These are phyloP conservation scores for Drosophila anomalata DNA, from an alignment of 2,888 invertebrate genomes.

Conservation along the genomic window DNA sequence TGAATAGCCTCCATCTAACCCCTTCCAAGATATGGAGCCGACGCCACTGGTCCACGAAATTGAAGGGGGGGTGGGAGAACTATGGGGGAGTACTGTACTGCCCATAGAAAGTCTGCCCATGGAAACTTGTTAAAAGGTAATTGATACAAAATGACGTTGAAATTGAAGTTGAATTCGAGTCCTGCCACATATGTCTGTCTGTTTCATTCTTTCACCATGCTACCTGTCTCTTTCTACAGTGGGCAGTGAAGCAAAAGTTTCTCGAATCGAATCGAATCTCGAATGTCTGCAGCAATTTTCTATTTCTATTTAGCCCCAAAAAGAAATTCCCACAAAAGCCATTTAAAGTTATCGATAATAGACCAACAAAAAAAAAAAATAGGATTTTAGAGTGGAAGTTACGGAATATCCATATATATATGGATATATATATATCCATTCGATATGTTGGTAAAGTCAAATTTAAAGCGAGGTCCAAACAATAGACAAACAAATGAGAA, in stretches of 20 bases:
- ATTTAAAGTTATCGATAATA: conserved; percentile 32
- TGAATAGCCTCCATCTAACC: neutral
- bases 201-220: neutral
- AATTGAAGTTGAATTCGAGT: conserved; percentile 47
- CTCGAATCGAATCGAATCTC: conserved; percentile 11
- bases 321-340: conserved; percentile 40
- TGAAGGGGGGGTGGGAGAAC: neutral
- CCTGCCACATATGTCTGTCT: conserved; percentile 35
- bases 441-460: conserved; percentile 31
- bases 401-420: neutral
- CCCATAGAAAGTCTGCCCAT: conserved; percentile 20
- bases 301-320: conserved; percentile 40
- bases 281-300: conserved; percentile 44
- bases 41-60: neutral
- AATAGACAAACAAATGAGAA: conserved; percentile 36
- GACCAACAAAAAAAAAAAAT: neutral
- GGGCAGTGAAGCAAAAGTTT: conserved; percentile 41
- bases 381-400: neutral
- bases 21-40: neutral
- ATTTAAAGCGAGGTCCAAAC: conserved; percentile 30
- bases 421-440: conserved; percentile 6
- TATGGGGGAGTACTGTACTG: no score
- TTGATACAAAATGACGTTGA: conserved; percentile 69
- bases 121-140: conserved; percentile 63
- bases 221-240: conserved; percentile 3